phyloP scores from a whole-genome alignment of 1,140 invertebrate species.

The Sitophilus oryzae region DNA sequence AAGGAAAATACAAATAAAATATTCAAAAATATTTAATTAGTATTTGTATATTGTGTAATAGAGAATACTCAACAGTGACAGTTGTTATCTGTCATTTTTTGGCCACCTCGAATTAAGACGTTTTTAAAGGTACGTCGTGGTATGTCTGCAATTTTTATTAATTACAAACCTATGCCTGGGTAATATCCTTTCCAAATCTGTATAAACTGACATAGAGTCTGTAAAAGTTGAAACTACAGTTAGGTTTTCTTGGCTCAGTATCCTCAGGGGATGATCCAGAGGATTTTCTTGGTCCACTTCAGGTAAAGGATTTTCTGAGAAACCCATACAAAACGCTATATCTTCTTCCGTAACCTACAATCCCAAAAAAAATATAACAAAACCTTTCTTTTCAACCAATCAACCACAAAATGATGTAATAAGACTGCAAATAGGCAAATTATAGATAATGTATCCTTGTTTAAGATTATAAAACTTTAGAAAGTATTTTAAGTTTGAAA shows the following conservation, averaged over 20 bases:
- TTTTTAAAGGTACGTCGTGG: too few species aligned
- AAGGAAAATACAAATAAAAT: neutral
- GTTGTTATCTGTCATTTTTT: too few species aligned
- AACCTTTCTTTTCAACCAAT: too few species aligned
- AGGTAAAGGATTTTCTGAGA: conserved; percentile 61
- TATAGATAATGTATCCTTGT: too few species aligned
- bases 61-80: too few species aligned
- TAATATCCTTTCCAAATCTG: conserved; percentile 59
- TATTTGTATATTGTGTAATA: neutral
- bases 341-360: conserved; percentile 69
- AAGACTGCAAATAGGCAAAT: too few species aligned
- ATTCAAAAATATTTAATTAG: neutral
- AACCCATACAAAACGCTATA: conserved; percentile 79
- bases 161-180: conserved; percentile 35
- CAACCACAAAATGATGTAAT: neutral
- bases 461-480: too few species aligned
- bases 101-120: too few species aligned
- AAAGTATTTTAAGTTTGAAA: too few species aligned
- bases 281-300: conserved; percentile 59
- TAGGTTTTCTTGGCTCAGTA: conserved; percentile 83
- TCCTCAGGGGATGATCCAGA: conserved; percentile 76
- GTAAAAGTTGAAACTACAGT: conserved; percentile 83
- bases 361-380: neutral
- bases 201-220: conserved; percentile 71
- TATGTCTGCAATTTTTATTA: too few species aligned